Conservation (phyloP, 2,113 vertebrate genomes). For the Ptychochromis oligacanthus region DNA sequence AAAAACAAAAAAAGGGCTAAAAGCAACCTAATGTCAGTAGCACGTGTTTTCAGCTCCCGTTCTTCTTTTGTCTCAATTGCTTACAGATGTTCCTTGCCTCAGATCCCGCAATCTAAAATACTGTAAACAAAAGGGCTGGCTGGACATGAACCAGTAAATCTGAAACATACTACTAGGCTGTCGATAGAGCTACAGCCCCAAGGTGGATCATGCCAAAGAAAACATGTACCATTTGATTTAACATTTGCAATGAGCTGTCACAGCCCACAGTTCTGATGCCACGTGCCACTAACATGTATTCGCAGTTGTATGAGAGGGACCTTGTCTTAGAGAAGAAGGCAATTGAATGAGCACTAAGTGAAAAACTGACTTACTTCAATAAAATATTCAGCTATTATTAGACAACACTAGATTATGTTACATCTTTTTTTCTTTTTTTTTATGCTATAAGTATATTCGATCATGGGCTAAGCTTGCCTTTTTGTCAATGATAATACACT, state of each 20-base stretch:
- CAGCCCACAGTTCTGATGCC: constrained; percentile 22
- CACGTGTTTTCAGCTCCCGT: constrained; percentile 44
- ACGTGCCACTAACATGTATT: constrained; percentile 3
- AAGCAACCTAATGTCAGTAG: constrained; percentile 14
- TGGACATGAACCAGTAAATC: constrained; percentile 67
- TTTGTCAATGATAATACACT: background rate
- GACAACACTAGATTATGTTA: constrained; percentile 22
- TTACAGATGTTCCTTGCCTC: constrained; percentile 73
- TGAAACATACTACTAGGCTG: constrained; percentile 67
- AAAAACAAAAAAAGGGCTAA: constrained; percentile 14
- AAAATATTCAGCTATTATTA: constrained; percentile 24
- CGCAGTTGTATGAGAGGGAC: constrained; percentile 12
- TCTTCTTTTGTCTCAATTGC: constrained; percentile 57
- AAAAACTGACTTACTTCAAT: constrained; percentile 11
- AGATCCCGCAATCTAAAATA: constrained; percentile 47
- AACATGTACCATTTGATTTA: constrained; percentile 57
- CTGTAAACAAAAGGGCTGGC: constrained; percentile 67
- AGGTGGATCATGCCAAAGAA: constrained; percentile 49
- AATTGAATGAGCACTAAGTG: constrained; percentile 13
- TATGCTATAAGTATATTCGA: background rate
- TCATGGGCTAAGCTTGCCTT: background rate
- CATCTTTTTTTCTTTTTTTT: background rate
- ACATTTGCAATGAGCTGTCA: constrained; percentile 54
- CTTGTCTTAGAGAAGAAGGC: constrained; percentile 15
- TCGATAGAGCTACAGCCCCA: constrained; percentile 46